Base-by-base conservation (phyloP, 1,140 invertebrate genomes). In the Scylla paramamosain region DNA sequence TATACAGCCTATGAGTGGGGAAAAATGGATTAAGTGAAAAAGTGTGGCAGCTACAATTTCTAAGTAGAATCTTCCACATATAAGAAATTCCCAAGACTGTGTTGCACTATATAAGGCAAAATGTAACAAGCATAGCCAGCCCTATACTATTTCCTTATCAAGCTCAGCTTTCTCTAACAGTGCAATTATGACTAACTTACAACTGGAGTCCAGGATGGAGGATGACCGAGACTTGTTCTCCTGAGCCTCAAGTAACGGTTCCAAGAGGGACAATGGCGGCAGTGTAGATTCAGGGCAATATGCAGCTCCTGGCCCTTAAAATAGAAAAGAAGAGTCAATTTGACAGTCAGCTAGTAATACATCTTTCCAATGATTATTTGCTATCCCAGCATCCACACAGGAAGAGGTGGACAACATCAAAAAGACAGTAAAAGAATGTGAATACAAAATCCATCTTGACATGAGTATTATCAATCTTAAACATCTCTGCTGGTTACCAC, bases 131-230 rank as follows among this genome's bases (percentile, higher is more conserved):
- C 90, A 91, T 91, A 32, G 90, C 31, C 59, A 91, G 67, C 67
- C 90, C 59, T 91, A 77, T 28, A 31, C 90, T 91, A 91, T 59
- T 77, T 77, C 67, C 31, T 25, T 10, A 10, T 91, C 90, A 91
- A 77, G 52, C 59, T 82, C 0, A 59, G n/a, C 48, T 31, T 48
- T 20, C 7, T n/a, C 16, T 32, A 89, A n/a, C 31, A 89, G 39
- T 48, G 46, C 87, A 45, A 89, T 46, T 4, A 16, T 10, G 8
- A 89, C 8, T 4, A 32, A 95, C 94, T 95, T 95, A 95, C 94
- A 95, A 39, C 94, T 95, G 45, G 94, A 95, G 82, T 95, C 94
- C 45, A 95, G 94, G 52, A 95, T 95, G 52, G 94, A 95, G 29
- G 94, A 95, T 25, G 94, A 95, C 8, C 94, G 82, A 32, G 91